phyloP scores from a whole-genome alignment of 2,113 vertebrate genomes.

The Aleadryas rufinucha region DNA sequence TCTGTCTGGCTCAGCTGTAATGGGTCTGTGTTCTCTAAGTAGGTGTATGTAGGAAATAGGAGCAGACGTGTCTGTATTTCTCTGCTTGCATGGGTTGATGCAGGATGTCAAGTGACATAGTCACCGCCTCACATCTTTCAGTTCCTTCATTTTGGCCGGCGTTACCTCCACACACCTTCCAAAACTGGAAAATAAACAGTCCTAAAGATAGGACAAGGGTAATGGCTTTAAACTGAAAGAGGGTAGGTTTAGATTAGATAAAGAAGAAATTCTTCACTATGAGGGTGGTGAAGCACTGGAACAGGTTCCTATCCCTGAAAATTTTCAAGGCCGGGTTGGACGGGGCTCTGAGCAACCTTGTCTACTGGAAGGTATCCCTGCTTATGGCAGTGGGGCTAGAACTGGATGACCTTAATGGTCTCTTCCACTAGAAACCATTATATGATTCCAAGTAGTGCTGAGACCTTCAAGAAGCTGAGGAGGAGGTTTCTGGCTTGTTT shows the following conservation, averaged over 20 bases:
- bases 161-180: not conserved
- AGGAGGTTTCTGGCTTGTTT: not conserved
- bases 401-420: not conserved
- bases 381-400: not conserved
- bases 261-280: not conserved
- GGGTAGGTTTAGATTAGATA: not conserved
- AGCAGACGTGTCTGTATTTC: not conserved
- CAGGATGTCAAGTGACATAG: not conserved
- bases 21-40: not conserved
- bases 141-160: not conserved
- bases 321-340: not conserved
- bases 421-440: not conserved
- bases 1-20: slow-evolving; percentile 34
- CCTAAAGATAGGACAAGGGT: not conserved
- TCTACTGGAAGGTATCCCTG: not conserved
- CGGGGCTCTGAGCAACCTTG: not conserved
- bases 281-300: not conserved
- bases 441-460: not conserved
- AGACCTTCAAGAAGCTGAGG: not conserved
- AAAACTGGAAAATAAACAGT: not conserved
- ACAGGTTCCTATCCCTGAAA: not conserved
- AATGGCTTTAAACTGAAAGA: not conserved
- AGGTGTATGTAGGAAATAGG: not conserved
- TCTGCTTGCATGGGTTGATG: not conserved
- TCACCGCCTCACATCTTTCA: not conserved